Percentiles rank a stretch among this genome's conserved stretches.
Evolutionary conservation across 2,797 vertebrate species (phyloP).

Genomic region (Spea hammondii): DNA sequence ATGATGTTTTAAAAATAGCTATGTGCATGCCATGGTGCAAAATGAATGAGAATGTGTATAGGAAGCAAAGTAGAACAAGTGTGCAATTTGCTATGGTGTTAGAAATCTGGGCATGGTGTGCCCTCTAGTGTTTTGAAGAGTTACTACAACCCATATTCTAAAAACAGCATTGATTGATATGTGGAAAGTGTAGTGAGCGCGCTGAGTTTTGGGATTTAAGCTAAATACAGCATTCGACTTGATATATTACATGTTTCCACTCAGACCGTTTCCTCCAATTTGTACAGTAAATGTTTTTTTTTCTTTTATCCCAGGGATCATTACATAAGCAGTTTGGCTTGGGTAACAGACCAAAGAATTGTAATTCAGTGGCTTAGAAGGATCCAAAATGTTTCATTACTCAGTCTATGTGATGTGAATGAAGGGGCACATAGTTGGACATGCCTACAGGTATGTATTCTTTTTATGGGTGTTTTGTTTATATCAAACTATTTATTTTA

Average conservation of each 20-base stretch:
- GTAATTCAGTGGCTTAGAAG: slow-evolving; percentile 90
- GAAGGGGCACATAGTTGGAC: slow-evolving; percentile 50
- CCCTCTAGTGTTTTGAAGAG: slow-evolving; percentile 17
- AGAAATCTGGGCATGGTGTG: not conserved
- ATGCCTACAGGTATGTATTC: slow-evolving; percentile 62
- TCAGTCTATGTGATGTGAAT: slow-evolving; percentile 80
- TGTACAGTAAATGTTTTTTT: not conserved
- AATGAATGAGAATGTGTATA: too few relatives aligned
- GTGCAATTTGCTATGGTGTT: too few relatives aligned
- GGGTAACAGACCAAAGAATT: slow-evolving; percentile 83
- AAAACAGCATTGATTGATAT: too few relatives aligned
- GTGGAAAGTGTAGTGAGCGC: not conserved
- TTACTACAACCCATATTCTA: not conserved
- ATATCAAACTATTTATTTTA: too few relatives aligned
- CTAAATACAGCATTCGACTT: too few relatives aligned
- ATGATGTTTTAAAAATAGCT: not conserved
- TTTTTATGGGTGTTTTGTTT: not conserved
- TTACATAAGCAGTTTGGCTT: slow-evolving; percentile 88
- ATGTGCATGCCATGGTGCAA: not conserved
- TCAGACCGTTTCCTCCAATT: too few relatives aligned
- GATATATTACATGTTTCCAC: too few relatives aligned
- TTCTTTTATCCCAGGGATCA: slow-evolving; percentile 76
- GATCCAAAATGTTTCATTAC: slow-evolving; percentile 85
- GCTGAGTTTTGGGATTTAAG: not conserved
- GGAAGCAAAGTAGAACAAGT: too few relatives aligned